phyloP scores from a whole-genome alignment of 2,888 invertebrate species.

The Bombylius discolor region DNA sequence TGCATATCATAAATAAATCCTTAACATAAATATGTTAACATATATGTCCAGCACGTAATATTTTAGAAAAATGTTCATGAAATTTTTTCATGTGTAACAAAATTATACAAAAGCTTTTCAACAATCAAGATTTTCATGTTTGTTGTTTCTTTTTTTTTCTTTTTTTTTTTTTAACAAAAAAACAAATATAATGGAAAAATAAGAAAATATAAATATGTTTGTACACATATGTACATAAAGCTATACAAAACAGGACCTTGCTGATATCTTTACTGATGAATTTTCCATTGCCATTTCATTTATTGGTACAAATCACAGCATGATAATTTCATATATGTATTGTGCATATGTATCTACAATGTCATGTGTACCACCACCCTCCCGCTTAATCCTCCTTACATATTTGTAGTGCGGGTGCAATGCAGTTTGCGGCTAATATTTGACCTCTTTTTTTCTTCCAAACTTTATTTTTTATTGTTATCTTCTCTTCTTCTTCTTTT shows the following conservation, averaged over 20 bases:
- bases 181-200: too few relatives aligned
- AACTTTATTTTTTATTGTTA: constrained; percentile 3
- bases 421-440: constrained; percentile 11
- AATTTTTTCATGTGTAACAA: too few relatives aligned
- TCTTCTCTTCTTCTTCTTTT: constrained; percentile 11
- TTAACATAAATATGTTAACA: too few relatives aligned
- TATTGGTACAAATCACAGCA: constrained; percentile 3
- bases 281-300: neutral
- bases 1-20: too few relatives aligned
- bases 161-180: too few relatives aligned
- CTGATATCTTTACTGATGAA: neutral
- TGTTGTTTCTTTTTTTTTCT: too few relatives aligned
- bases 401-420: constrained; percentile 11
- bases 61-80: too few relatives aligned
- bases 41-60: too few relatives aligned
- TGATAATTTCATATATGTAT: neutral
- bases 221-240: too few relatives aligned
- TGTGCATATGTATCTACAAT: neutral
- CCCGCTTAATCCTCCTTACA: neutral
- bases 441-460: constrained; percentile 6
- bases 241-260: too few relatives aligned
- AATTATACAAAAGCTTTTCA: neutral
- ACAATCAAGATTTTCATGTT: too few relatives aligned
- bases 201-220: too few relatives aligned
- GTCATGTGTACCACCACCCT: neutral